These are phyloP conservation scores for Ibycter americanus DNA, from an alignment of 2,797 vertebrate genomes.

Conservation along the genomic window DNA sequence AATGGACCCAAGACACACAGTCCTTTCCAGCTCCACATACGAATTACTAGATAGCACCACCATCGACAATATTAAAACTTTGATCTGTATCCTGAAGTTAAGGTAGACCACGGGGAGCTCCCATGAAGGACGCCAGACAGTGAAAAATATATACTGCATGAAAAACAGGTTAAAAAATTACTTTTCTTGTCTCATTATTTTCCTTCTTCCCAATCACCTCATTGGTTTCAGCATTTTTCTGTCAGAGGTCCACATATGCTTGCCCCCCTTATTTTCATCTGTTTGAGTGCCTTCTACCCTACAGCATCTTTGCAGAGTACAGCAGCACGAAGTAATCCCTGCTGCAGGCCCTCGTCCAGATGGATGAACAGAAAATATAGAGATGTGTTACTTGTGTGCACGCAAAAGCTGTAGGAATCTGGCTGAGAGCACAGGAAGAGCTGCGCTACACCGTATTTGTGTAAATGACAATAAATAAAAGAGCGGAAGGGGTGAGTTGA, in stretches of 20 bases:
- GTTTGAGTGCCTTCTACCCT: not conserved
- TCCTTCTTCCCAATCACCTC: not conserved
- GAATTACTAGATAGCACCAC: not conserved
- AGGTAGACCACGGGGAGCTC: not conserved
- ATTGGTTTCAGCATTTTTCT: not conserved
- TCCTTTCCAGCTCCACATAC: not conserved
- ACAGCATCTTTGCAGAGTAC: not conserved
- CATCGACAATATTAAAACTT: not conserved
- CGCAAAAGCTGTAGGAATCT: not conserved
- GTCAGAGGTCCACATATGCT: fast-evolving
- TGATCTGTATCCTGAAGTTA: not conserved
- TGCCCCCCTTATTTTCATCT: not conserved
- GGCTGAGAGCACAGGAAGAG: not conserved
- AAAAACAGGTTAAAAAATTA: not conserved
- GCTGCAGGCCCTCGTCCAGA: not conserved
- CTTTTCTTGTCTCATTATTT: not conserved
- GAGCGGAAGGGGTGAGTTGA: not conserved
- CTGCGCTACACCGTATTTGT: not conserved
- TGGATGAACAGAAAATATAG: not conserved
- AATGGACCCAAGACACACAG: not conserved
- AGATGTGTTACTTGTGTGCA: not conserved
- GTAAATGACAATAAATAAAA: not conserved
- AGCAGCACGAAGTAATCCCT: not conserved
- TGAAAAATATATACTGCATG: not conserved
- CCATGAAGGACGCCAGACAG: not conserved